A percentile compares a stretch with the other conserved stretches of the same genome.
Evolutionary conservation across 2,797 vertebrate genomes (phyloP).

Genomic region (Coendou prehensilis): DNA sequence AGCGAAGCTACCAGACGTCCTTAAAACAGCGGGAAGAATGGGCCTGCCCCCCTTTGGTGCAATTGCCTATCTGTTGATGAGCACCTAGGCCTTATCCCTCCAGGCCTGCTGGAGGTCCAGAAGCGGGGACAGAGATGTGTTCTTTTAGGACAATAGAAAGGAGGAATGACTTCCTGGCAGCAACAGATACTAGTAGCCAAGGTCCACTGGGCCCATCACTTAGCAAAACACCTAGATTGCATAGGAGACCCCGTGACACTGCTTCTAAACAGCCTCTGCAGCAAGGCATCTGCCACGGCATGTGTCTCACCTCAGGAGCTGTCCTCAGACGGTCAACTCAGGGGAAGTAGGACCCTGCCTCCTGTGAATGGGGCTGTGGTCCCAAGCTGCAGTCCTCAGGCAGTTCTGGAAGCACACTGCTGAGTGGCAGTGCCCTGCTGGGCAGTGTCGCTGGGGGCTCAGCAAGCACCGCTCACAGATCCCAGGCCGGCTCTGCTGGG

Average conservation of each 20-base stretch:
- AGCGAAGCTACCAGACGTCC: slow-evolving; percentile 80
- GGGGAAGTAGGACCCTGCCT: neutral
- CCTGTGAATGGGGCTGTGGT: neutral
- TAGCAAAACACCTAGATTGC: neutral
- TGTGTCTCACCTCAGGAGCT: neutral
- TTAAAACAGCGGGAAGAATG: slow-evolving; percentile 77
- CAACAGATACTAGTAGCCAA: neutral
- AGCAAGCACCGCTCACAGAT: neutral
- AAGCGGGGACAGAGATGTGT: neutral
- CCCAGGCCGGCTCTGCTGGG: neutral
- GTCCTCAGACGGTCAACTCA: neutral
- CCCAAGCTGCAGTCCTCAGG: neutral
- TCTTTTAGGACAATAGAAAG: neutral
- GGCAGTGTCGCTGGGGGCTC: neutral
- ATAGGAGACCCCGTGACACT: neutral
- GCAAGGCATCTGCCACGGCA: rapidly evolving
- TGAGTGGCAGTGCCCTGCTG: neutral
- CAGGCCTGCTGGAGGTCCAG: neutral
- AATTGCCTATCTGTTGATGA: slow-evolving; percentile 64
- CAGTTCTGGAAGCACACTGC: neutral
- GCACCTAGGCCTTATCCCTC: neutral
- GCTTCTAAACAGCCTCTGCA: neutral
- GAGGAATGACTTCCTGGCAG: neutral
- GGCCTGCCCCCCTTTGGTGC: slow-evolving; percentile 82
- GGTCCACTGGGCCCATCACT: neutral